Evolutionary conservation across 2,797 vertebrate species (phyloP).

Genomic region (Epinephelus coioides): DNA sequence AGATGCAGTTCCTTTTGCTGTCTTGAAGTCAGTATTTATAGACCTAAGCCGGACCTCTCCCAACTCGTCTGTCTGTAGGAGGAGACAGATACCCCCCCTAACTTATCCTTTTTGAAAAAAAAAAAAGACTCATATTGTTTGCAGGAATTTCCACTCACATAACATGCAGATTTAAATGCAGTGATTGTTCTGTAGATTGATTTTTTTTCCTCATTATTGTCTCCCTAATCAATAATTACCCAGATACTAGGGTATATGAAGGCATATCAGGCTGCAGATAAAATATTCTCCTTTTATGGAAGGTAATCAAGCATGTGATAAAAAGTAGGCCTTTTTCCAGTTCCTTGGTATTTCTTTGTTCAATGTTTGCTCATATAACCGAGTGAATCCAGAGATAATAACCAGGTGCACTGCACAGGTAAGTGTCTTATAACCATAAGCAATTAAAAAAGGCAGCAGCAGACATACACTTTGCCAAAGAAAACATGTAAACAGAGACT

Average conservation of each 20-base stretch:
- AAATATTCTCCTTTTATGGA: background rate
- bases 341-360: background rate
- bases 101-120: background rate
- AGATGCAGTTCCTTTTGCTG: background rate
- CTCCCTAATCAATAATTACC: background rate
- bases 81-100: slow-evolving; percentile 53
- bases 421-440: background rate
- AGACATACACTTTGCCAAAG: background rate
- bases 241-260: background rate
- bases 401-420: background rate
- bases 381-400: background rate
- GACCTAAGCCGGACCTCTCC: background rate
- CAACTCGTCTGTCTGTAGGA: slow-evolving; percentile 31
- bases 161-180: no score
- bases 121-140: background rate
- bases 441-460: background rate
- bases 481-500: background rate
- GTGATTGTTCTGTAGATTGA: no score
- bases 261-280: background rate
- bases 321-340: background rate
- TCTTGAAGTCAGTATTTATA: slow-evolving; percentile 45
- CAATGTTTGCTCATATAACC: background rate
- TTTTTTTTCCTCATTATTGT: background rate
- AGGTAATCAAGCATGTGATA: background rate
- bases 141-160: background rate